phyloP scores from a whole-genome alignment of 1,140 invertebrate genomes.

The Holotrichia oblita region DNA sequence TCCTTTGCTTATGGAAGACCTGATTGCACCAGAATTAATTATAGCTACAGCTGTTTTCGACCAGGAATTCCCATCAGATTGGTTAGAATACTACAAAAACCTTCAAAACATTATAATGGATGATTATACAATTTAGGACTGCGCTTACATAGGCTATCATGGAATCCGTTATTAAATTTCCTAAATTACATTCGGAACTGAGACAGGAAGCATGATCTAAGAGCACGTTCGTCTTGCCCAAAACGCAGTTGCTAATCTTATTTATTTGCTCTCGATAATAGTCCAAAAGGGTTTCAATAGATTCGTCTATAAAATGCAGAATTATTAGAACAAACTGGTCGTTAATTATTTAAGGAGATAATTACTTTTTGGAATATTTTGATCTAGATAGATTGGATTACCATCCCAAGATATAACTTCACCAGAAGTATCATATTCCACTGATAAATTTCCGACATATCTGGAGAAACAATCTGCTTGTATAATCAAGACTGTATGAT shows the following conservation, averaged over 20 bases:
- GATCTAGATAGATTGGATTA: constrained; percentile 79
- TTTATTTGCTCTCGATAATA: constrained; percentile 67
- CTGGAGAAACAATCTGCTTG: constrained; percentile 75
- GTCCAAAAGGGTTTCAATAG: constrained; percentile 70
- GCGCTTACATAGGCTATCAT: constrained; percentile 63
- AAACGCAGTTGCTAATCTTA: constrained; percentile 62
- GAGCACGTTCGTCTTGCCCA: constrained; percentile 72
- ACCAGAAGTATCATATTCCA: background rate
- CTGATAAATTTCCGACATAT: constrained; percentile 72
- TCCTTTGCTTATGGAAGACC: constrained; percentile 67
- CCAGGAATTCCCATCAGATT: constrained; percentile 64
- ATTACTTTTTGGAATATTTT: constrained; percentile 70
- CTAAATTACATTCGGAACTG: constrained; percentile 80
- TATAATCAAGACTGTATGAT: constrained; percentile 72
- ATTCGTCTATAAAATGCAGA: constrained; percentile 62
- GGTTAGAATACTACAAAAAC: background rate
- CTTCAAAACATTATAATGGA: background rate
- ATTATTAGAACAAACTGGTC: background rate
- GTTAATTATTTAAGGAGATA: background rate
- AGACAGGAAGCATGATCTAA: constrained; percentile 74
- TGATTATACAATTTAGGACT: background rate
- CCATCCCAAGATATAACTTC: constrained; percentile 65
- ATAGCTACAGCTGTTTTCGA: constrained; percentile 74
- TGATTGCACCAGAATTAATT: constrained; percentile 76
- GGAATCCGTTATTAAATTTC: constrained; percentile 81